Base-by-base conservation (phyloP, 2,113 vertebrate genomes). In the Martes martes region DNA sequence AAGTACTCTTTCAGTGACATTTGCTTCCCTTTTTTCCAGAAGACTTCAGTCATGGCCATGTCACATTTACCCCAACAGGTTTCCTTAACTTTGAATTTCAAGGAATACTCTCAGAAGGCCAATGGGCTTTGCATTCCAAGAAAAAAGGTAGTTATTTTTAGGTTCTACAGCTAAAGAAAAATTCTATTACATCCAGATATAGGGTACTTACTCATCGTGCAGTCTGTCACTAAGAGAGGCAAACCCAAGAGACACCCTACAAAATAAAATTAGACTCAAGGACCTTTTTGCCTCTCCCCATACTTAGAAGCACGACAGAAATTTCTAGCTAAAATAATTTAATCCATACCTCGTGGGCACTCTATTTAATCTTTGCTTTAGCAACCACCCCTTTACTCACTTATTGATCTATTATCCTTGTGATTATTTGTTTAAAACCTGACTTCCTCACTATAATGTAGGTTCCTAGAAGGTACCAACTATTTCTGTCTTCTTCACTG, bases 191-290 rank as follows among this genome's bases (percentile, higher is more conserved):
- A 45, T 61, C 11, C 63, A 92, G 45, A 79, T 81, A 71, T 8
- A 67, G 52, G 23, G 16, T 95, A 31, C n/a, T 39, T 93, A 80
- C 11, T 83, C 11, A 61, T 61, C 73, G 91, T 95, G 7, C 21
- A 73, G 13, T 80, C 57, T 52, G 4, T 93, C 42, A 90, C 69
- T 94, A 83, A 71, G 26, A 57, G 31, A 95, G 33, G 47, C 76
- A 86, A 83, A 79, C 4, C 59, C 93, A 84, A 42, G 47, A 73
- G 73, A 86, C 1, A 23, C 80, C 94, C 85, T 78, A 86, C 82
- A 97, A 97, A 98, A 95, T 83, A 82, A 94, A 95, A 55, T 80
- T 67, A 91, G 2, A 21, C 85, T 42, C 16, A 79, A 76, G n/a
- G 67, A 86, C n/a, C 50, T 16, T 74, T 96, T 80, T 78, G 69